These are phyloP conservation scores for Thunnus thynnus DNA, from an alignment of 2,113 vertebrate genomes.

Conservation along the genomic window DNA sequence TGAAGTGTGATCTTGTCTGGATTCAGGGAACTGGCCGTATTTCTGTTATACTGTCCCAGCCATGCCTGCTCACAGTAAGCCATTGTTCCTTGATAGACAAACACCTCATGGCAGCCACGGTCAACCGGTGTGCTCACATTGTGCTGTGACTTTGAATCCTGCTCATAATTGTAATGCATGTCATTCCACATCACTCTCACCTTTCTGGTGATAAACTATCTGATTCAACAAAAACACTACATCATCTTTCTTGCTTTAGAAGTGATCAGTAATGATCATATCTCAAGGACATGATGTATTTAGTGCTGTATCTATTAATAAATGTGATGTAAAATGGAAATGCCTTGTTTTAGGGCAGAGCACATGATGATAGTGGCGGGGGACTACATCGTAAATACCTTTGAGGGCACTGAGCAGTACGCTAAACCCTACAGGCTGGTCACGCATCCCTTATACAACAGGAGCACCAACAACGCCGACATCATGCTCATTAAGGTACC, in stretches of 20 bases:
- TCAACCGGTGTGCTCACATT: conserved; percentile 10
- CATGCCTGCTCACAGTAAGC: conserved; percentile 48
- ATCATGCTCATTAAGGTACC: conserved; percentile 89
- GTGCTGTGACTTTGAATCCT: conserved; percentile 32
- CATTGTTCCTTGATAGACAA: conserved; percentile 51
- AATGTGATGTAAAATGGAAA: conserved; percentile 12
- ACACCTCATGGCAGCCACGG: conserved; percentile 8
- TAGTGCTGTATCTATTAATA: not conserved
- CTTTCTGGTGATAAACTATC: not conserved
- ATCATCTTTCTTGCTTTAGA: no score
- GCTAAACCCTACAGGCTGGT: conserved; percentile 79
- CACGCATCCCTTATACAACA: conserved; percentile 83
- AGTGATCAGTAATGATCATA: not conserved
- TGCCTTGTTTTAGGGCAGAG: conserved; percentile 66
- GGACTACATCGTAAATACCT: conserved; percentile 78
- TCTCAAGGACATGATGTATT: not conserved
- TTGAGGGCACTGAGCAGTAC: conserved; percentile 86
- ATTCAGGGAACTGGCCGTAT: conserved; percentile 48
- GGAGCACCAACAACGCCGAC: conserved; percentile 83
- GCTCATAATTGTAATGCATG: conserved; percentile 3
- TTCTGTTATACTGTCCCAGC: conserved; percentile 42
- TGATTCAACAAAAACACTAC: no score
- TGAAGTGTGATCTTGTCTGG: conserved; percentile 40
- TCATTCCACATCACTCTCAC: not conserved
- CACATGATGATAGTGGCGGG: conserved; percentile 86